Evolutionary conservation across 2,888 invertebrate genomes (phyloP).

Genomic region (Eristalis arbustorum): DNA sequence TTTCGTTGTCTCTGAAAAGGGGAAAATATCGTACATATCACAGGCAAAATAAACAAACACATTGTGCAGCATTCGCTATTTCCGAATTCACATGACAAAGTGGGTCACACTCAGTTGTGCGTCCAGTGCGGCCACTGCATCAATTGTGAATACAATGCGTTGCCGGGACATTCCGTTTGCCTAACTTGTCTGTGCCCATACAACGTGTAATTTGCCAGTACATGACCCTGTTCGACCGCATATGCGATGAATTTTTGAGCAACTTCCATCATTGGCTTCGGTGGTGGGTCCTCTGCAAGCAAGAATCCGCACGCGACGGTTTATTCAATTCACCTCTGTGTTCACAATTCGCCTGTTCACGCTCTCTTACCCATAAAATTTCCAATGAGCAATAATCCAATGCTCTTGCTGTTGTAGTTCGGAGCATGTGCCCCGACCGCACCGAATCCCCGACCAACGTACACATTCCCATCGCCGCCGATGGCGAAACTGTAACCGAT

Average conservation of each 20-base stretch:
- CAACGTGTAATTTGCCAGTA: slow-evolving; percentile 82
- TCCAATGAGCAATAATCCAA: slow-evolving; percentile 86
- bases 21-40: background rate
- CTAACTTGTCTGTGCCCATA: slow-evolving; percentile 83
- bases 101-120: background rate
- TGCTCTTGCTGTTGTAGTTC: slow-evolving; percentile 83
- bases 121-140: slow-evolving; percentile 82
- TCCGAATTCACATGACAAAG: background rate
- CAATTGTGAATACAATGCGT: slow-evolving; percentile 82
- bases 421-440: slow-evolving; percentile 85
- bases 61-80: background rate
- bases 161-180: slow-evolving; percentile 85
- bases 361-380: slow-evolving; percentile 68
- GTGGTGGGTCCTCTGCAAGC: slow-evolving; percentile 82
- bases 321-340: slow-evolving; percentile 28
- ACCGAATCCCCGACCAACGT: slow-evolving; percentile 85
- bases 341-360: background rate
- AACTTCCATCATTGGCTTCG: slow-evolving; percentile 81
- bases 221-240: slow-evolving; percentile 82
- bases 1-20: slow-evolving; percentile 68
- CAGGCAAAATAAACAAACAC: slow-evolving; percentile 54
- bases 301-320: slow-evolving; percentile 16
- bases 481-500: slow-evolving; percentile 85
- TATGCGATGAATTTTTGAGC: slow-evolving; percentile 82
- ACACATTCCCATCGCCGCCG: slow-evolving; percentile 85